Percentiles rank a stretch among this genome's conserved stretches.
phyloP scores from a whole-genome alignment of 2,113 vertebrate species.

The Anarrhichthys ocellatus region DNA sequence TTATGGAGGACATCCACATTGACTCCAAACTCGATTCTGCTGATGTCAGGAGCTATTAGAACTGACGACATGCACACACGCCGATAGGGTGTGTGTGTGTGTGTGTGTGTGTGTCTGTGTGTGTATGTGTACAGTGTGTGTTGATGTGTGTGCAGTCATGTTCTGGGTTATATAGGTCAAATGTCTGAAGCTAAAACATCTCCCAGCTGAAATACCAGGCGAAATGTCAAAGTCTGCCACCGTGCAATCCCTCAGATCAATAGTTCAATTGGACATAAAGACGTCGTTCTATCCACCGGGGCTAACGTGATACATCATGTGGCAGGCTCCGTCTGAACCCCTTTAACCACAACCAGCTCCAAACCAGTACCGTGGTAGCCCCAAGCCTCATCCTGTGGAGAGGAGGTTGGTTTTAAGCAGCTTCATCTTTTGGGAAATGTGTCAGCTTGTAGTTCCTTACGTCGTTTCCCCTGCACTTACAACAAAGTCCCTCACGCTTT shows the following conservation, averaged over 20 bases:
- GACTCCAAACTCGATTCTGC: conserved; percentile 83
- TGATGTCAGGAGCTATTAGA: conserved; percentile 80
- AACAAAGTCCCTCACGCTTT: neutral
- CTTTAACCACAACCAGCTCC: neutral
- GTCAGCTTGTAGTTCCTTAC: neutral
- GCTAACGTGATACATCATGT: conserved; percentile 24
- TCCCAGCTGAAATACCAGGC: conserved; percentile 74
- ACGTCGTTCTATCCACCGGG: conserved; percentile 44
- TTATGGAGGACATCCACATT: conserved; percentile 78
- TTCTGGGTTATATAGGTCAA: conserved; percentile 78
- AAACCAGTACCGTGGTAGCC: too few relatives aligned
- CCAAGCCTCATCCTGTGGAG: neutral
- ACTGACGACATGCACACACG: conserved; percentile 67
- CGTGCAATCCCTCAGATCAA: conserved; percentile 74
- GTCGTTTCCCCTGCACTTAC: too few relatives aligned
- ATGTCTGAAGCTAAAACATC: conserved; percentile 71
- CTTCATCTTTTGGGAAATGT: neutral
- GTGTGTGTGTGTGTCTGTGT: conserved; percentile 35
- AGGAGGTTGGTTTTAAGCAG: neutral
- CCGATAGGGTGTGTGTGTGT: conserved; percentile 37
- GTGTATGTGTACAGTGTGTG: conserved; percentile 48
- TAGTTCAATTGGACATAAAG: conserved; percentile 81
- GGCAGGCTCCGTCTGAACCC: neutral
- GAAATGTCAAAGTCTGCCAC: conserved; percentile 78
- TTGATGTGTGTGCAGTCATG: conserved; percentile 60